phyloP scores from a whole-genome alignment of 2,113 vertebrate species.

The Callipepla californica region DNA sequence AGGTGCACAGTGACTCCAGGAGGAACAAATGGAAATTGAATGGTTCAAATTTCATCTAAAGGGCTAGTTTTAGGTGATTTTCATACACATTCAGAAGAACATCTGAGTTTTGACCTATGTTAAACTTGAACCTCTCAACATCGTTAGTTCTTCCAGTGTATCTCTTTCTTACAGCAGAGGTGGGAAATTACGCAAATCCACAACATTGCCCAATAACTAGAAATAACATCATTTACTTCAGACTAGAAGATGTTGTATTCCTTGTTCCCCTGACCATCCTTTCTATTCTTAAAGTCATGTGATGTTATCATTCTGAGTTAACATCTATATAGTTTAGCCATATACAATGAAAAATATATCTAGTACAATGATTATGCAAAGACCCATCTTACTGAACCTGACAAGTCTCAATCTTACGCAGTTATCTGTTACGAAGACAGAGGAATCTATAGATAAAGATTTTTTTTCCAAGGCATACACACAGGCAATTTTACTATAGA shows the following conservation, averaged over 20 bases:
- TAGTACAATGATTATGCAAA: not conserved
- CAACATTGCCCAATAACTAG: not conserved
- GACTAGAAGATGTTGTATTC: not conserved
- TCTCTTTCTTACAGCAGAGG: not conserved
- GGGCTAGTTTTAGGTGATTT: not conserved
- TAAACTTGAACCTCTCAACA: not conserved
- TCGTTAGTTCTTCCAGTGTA: not conserved
- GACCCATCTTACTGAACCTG: not conserved
- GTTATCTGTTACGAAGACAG: conserved; percentile 33
- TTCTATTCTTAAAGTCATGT: not conserved
- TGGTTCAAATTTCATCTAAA: not conserved
- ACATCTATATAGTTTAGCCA: not conserved
- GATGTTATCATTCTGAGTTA: conserved; percentile 26
- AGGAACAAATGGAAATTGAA: not conserved
- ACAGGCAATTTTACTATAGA: conserved; percentile 49
- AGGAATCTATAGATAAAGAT: conserved; percentile 11
- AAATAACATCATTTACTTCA: not conserved
- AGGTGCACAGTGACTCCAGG: not conserved
- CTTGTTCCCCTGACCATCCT: not conserved
- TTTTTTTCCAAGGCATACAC: not conserved
- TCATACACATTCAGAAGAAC: not conserved
- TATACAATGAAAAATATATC: not conserved
- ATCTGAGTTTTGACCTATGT: not conserved
- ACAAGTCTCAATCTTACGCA: not conserved
- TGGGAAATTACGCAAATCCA: not conserved